Percentiles rank a stretch among this genome's conserved stretches.
Conservation (phyloP, 2,888 invertebrate genomes). For the Drosophila pseudotalamancana region DNA sequence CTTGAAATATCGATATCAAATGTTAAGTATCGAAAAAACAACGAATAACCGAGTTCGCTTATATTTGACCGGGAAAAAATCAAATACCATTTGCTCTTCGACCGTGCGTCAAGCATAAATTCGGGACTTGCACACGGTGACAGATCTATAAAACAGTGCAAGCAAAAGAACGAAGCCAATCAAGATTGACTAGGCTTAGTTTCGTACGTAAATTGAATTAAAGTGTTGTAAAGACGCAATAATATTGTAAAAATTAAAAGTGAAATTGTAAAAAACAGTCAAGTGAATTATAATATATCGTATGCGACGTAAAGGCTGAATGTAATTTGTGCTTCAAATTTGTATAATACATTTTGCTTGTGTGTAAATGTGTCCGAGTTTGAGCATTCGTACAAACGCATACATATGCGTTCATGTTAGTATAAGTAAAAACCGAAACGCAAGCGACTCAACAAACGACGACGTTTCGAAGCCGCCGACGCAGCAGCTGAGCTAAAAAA, state of each 20-base stretch:
- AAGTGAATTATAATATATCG: conserved; percentile 43
- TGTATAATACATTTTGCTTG: conserved; percentile 50
- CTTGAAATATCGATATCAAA: conserved; percentile 12
- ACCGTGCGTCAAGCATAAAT: conserved; percentile 36
- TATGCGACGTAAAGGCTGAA: conserved; percentile 39
- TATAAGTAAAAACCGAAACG: conserved; percentile 57
- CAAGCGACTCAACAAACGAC: conserved; percentile 48
- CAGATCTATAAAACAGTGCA: conserved; percentile 17
- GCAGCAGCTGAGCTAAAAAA: conserved; percentile 54
- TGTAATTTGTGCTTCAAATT: conserved; percentile 42
- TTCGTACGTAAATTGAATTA: conserved; percentile 37
- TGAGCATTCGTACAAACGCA: conserved; percentile 38
- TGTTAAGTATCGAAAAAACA: background rate
- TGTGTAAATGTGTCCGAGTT: conserved; percentile 44
- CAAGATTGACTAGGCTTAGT: conserved; percentile 14
- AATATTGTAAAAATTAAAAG: conserved; percentile 43
- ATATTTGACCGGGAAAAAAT: conserved; percentile 65
- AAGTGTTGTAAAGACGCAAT: conserved; percentile 26
- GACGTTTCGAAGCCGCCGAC: conserved; percentile 36
- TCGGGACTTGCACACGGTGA: conserved; percentile 29
- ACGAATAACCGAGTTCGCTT: conserved; percentile 20
- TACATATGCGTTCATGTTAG: conserved; percentile 34
- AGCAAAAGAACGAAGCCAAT: conserved; percentile 5
- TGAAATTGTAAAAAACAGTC: too few relatives aligned
- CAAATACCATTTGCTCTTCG: conserved; percentile 42